Percentiles rank a stretch among this genome's conserved stretches.
Conservation (phyloP, 2,797 vertebrate species). For the Sardinella longiceps region DNA sequence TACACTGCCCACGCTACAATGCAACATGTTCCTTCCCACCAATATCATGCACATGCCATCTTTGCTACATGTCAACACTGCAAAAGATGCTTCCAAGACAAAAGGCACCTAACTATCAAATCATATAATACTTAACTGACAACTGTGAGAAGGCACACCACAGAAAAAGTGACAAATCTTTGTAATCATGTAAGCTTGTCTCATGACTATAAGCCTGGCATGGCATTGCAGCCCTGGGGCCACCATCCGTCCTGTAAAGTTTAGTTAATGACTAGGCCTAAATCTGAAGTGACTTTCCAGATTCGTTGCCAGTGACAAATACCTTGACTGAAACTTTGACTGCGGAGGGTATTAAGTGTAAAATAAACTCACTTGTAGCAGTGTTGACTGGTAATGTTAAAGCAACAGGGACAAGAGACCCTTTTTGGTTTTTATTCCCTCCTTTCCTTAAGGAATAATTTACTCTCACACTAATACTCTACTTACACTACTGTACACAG, state of each 20-base stretch:
- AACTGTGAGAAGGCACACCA: neutral
- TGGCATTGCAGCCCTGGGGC: slow-evolving; percentile 14
- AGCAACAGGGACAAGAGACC: neutral
- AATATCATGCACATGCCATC: neutral
- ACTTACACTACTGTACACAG: neutral
- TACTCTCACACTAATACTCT: neutral
- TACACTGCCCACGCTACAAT: neutral
- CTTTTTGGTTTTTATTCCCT: neutral
- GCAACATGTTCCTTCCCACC: neutral
- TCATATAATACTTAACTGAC: neutral
- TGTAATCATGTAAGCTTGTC: neutral
- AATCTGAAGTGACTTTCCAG: neutral
- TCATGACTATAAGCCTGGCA: neutral
- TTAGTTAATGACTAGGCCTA: slow-evolving; percentile 7
- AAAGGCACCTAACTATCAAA: neutral
- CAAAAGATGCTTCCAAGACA: neutral
- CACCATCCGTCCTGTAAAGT: neutral
- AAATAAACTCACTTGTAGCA: neutral
- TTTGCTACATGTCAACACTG: neutral
- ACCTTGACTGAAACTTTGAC: neutral
- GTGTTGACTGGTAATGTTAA: neutral
- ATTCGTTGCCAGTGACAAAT: slow-evolving; percentile 10
- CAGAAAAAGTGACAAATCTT: neutral
- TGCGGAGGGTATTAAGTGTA: neutral
- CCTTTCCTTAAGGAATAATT: neutral